Base-by-base conservation (phyloP, 2,113 vertebrate genomes). In the Beaufortia kweichowensis region DNA sequence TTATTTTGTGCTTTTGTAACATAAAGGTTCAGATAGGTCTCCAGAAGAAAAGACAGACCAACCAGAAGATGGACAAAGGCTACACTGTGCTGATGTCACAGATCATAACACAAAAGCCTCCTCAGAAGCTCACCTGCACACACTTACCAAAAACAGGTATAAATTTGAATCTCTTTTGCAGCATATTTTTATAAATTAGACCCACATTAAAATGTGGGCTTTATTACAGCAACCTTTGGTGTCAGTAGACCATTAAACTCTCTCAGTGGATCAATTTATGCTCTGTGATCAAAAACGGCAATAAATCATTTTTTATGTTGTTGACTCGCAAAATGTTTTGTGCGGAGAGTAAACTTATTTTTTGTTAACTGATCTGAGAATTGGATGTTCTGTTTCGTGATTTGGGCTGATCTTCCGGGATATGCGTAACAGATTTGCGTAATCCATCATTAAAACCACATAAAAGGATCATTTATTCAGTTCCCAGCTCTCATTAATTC, bases 221-320 rank as follows among this genome's bases (percentile, higher is more conserved):
- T 21, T 4, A 55, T 62, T 17, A 61, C 17, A 62, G 60, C 59
- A 76, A 64, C 65, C 66, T 59, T 46, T 39, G n/a, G 64, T 50
- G 21, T 24, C 53, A 28, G 43, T 19, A 17, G 19, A 57, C 46
- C 55, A 28, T 66, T 65, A 21, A 60, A 66, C 39, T 24, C 33
- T 6, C 15, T 55, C 11, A 33, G 43, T 62, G 19, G 6, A 50
- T 76, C 15, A 10, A 53, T 43, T 46, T 35, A 43, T 65, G 24
- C 33, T 39, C 31, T 28, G 67, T 72, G 50, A 55, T 28, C 23
- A 62, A 60, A 50, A 76, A 62, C 15, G 35, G 46, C 8, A 35
- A 21, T 77, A 77, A 76, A 73, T 17, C 43, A 76, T 67, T 72
- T 76, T 63, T 29, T 71, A 55, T 48, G 10, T 33, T 59, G 19